Conservation (phyloP, 2,797 vertebrate species). For the Staurois parvus region DNA sequence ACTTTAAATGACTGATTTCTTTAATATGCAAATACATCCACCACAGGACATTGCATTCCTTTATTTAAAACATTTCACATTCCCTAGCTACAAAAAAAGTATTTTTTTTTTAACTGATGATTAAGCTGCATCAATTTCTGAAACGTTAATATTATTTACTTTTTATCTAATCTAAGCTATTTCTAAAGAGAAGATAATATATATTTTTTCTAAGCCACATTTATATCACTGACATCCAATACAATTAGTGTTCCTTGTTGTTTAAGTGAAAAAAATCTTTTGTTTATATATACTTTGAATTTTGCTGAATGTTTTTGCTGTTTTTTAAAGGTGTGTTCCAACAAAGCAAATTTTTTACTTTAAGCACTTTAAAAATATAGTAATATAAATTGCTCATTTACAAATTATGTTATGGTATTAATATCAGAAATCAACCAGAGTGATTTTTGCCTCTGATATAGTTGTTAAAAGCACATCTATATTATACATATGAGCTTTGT, state of each 20-base stretch:
- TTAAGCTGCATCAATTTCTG: conserved; percentile 75
- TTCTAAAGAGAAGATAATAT: conserved; percentile 78
- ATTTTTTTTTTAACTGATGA: conserved; percentile 73
- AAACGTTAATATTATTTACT: conserved; percentile 77
- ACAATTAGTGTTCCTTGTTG: conserved; percentile 56
- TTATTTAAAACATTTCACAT: conserved; percentile 65
- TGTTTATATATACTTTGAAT: conserved; percentile 47
- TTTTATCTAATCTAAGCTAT: conserved; percentile 75
- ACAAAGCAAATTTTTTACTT: not conserved
- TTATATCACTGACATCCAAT: conserved; percentile 80
- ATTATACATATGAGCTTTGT: too few relatives aligned
- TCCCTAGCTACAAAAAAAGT: conserved; percentile 67
- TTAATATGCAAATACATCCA: conserved; percentile 65
- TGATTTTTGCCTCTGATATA: not conserved
- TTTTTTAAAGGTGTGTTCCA: conserved; percentile 56
- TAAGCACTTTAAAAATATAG: not conserved
- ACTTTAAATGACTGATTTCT: conserved; percentile 62
- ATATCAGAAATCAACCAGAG: too few relatives aligned
- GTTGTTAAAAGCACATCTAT: not conserved
- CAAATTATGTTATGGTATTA: not conserved
- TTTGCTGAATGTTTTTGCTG: conserved; percentile 45
- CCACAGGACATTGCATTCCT: conserved; percentile 54
- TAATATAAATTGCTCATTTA: not conserved
- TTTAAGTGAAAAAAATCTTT: conserved; percentile 47
- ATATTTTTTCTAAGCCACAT: conserved; percentile 82